These are phyloP conservation scores for Nomada flava DNA, from an alignment of 2,888 invertebrate genomes.

Conservation along the genomic window DNA sequence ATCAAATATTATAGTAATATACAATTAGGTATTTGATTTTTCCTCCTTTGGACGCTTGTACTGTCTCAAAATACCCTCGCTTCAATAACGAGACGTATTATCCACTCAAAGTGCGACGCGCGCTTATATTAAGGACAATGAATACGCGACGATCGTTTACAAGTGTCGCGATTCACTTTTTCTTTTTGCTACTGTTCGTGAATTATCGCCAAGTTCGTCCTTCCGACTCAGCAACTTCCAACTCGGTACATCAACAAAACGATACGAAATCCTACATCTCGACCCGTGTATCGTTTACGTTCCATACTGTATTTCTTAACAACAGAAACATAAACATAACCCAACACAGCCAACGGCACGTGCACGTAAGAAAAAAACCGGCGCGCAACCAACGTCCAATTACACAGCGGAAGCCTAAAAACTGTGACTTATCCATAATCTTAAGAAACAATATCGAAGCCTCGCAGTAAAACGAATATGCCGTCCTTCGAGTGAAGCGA, in stretches of 20 bases:
- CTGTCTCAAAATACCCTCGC: background rate
- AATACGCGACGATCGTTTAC: slow-evolving; percentile 43
- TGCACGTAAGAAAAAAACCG: background rate
- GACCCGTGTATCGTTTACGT: background rate
- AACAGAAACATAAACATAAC: background rate
- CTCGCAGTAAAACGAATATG: slow-evolving; percentile 2
- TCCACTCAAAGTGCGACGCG: slow-evolving; percentile 46
- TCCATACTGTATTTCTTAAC: background rate
- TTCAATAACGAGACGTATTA: slow-evolving; percentile 39
- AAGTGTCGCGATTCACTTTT: slow-evolving; percentile 14
- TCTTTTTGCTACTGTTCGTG: slow-evolving; percentile 16
- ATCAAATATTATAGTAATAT: no score
- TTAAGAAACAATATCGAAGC: background rate
- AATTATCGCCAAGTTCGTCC: background rate
- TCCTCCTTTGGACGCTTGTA: background rate
- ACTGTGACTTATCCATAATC: slow-evolving; percentile 14
- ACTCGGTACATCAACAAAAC: background rate
- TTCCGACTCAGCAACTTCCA: background rate
- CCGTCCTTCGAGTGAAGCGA: background rate
- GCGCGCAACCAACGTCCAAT: background rate
- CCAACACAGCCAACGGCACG: slow-evolving; percentile 3
- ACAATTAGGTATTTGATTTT: no score
- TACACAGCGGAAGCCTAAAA: slow-evolving; percentile 21
- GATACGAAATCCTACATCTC: background rate
- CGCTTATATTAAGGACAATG: slow-evolving; percentile 55